phyloP scores from a whole-genome alignment of 37 sponge, comb jelly and placozoan species.

The Mnemiopsis leidyi region DNA sequence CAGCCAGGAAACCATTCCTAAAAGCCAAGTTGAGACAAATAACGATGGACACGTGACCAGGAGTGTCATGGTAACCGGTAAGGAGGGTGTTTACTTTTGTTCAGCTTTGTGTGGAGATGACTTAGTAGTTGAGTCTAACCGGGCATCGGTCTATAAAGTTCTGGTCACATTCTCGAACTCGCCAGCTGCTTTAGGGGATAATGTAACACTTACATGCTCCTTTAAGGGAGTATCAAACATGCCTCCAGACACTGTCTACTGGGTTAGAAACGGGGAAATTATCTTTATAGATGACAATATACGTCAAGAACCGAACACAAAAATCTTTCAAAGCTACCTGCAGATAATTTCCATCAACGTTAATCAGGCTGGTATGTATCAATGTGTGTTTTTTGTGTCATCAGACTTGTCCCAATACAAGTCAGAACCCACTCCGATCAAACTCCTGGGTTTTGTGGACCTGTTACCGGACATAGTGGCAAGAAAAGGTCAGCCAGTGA shows the following conservation, averaged over 20 bases:
- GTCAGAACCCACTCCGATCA: neutral
- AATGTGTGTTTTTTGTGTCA: neutral
- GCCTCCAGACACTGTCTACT: neutral
- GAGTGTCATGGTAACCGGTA: neutral
- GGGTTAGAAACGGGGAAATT: neutral
- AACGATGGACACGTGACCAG: neutral
- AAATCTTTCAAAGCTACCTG: neutral
- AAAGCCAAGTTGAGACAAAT: neutral
- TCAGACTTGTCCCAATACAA: neutral
- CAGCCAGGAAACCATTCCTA: neutral
- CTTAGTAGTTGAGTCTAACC: neutral
- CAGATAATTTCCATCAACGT: neutral
- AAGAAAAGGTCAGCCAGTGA: neutral
- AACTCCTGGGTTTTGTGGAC: neutral
- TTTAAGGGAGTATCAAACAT: neutral
- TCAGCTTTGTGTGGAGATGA: neutral
- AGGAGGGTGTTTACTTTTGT: neutral
- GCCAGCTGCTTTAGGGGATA: neutral
- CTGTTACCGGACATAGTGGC: neutral
- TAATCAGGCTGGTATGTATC: neutral
- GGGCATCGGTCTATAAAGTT: neutral
- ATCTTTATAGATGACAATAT: neutral
- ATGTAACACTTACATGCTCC: neutral
- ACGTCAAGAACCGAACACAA: neutral
- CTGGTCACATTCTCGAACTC: neutral